Percentiles rank a stretch among this genome's conserved stretches.
phyloP scores from a whole-genome alignment of 2,797 vertebrate species.

The Melanotaenia boesemani region DNA sequence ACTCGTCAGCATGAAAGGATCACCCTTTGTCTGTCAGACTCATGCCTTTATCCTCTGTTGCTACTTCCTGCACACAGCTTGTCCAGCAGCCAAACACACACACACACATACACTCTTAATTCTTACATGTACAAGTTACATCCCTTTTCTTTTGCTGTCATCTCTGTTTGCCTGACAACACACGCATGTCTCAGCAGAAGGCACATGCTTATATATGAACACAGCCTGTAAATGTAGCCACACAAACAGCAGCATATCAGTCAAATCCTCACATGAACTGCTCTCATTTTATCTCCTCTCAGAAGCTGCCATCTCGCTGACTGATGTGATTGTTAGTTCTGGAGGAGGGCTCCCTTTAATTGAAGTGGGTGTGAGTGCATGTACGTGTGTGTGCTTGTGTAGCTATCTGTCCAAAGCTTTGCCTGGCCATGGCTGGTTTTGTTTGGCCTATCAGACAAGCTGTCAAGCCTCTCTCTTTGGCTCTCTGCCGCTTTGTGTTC shows the following conservation, averaged over 20 bases:
- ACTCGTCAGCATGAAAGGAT: slow-evolving; percentile 77
- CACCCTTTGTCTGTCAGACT: slow-evolving; percentile 73
- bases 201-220: slow-evolving; percentile 6
- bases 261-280: slow-evolving; percentile 69
- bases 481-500: slow-evolving; percentile 79
- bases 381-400: slow-evolving; percentile 18
- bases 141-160: slow-evolving; percentile 66
- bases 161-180: slow-evolving; percentile 66
- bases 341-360: slow-evolving; percentile 80
- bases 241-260: slow-evolving; percentile 42
- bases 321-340: slow-evolving; percentile 83
- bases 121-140: slow-evolving; percentile 64
- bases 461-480: slow-evolving; percentile 71
- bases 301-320: slow-evolving; percentile 71
- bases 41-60: slow-evolving; percentile 62
- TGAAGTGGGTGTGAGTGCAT: slow-evolving; percentile 70
- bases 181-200: slow-evolving; percentile 45
- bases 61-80: slow-evolving; percentile 53
- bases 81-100: slow-evolving; percentile 18
- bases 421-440: slow-evolving; percentile 83
- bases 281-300: slow-evolving; percentile 65
- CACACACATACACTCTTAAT: slow-evolving; percentile 56
- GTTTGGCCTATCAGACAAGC: slow-evolving; percentile 86
- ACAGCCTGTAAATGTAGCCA: slow-evolving; percentile 13
- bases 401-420: slow-evolving; percentile 83